Conservation (phyloP, 2,113 vertebrate species). For the Pogona vitticeps region DNA sequence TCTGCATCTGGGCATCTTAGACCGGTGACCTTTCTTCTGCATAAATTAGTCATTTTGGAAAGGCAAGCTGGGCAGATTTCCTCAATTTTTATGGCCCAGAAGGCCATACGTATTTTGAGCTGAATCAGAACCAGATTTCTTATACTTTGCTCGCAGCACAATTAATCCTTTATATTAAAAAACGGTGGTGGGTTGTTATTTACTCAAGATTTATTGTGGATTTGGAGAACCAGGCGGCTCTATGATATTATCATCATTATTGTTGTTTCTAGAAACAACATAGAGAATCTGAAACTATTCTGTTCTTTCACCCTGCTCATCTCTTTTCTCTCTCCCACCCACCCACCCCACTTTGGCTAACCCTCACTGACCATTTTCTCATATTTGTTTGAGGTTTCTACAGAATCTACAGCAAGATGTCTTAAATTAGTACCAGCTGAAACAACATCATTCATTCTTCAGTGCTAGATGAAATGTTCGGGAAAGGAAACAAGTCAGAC, state of each 20-base stretch:
- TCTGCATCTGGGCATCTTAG: not conserved
- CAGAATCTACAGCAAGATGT: slow-evolving; percentile 37
- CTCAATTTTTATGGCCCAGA: not conserved
- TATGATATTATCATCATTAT: not conserved
- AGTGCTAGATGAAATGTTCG: slow-evolving; percentile 40
- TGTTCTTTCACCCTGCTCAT: not conserved
- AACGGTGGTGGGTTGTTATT: slow-evolving; percentile 16
- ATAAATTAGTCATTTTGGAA: not conserved
- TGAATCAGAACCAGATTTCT: not conserved
- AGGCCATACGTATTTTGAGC: not conserved
- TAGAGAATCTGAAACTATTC: not conserved
- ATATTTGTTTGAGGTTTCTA: slow-evolving; percentile 31
- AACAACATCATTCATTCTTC: slow-evolving; percentile 58
- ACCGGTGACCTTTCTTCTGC: not conserved
- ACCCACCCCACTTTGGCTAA: slow-evolving; percentile 28
- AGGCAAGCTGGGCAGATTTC: not conserved
- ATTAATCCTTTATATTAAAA: not conserved
- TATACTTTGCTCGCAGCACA: not conserved
- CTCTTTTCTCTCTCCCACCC: not conserved
- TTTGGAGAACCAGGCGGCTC: not conserved
- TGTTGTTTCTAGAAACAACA: slow-evolving; percentile 11
- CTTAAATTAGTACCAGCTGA: slow-evolving; percentile 69
- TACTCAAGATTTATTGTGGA: slow-evolving; percentile 17
- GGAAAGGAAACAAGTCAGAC: slow-evolving; percentile 55
- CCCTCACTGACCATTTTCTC: slow-evolving; percentile 32